Conservation (phyloP, 2,113 vertebrate species). For the Cathartes aura region DNA sequence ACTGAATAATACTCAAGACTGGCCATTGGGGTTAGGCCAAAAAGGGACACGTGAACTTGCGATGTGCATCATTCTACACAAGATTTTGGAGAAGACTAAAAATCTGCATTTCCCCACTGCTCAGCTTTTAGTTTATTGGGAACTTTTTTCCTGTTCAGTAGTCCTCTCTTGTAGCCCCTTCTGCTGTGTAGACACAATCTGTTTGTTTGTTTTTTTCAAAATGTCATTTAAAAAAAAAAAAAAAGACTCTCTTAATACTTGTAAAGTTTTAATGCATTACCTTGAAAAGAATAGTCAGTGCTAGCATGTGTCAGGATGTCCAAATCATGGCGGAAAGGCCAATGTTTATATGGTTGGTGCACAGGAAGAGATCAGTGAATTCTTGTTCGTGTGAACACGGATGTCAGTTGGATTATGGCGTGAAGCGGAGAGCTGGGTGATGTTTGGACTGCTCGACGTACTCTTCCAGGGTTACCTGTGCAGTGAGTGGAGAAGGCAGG, state of each 20-base stretch:
- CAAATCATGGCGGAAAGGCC: background rate
- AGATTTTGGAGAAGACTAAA: background rate
- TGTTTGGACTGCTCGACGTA: background rate
- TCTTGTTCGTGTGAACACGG: background rate
- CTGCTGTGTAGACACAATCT: background rate
- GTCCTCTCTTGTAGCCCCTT: background rate
- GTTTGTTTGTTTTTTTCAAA: background rate
- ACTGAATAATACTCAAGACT: background rate
- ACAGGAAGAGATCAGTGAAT: fast-evolving
- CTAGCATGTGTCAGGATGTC: background rate
- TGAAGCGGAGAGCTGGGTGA: background rate
- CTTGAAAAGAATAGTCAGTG: background rate
- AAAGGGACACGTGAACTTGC: fast-evolving
- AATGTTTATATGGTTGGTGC: background rate
- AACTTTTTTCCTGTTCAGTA: background rate
- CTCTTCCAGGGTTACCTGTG: background rate
- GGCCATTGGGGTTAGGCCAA: background rate
- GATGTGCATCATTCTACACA: no score
- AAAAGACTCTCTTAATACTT: background rate
- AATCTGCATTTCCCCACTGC: background rate
- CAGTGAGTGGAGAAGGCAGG: background rate
- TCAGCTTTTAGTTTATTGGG: background rate
- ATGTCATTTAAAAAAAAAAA: background rate
- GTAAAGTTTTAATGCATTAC: background rate
- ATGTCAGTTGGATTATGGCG: background rate